Base-by-base conservation (phyloP, 23 tunicate genomes). In the Ciona savignyi region DNA sequence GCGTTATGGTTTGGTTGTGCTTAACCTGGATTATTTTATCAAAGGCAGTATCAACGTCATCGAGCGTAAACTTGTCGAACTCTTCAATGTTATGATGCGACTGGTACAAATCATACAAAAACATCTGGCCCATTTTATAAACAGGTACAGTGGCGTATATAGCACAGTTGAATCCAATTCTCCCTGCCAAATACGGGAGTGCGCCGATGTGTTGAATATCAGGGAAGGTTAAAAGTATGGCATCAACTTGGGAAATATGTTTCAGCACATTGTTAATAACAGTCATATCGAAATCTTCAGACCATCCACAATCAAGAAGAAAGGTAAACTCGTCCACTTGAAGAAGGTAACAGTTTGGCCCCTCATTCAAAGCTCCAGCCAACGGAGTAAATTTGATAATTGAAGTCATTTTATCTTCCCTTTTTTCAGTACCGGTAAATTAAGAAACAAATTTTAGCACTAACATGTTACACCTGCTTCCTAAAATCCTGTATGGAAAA, bases 291-390 rank as follows among this genome's bases (percentile, higher is more conserved):
- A 86, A 83, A 32, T 62, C 62, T 75, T 94, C 99, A 68, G 78
- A 67, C 99, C 99, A 94, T 68, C 99, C 99, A 74, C 99, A 94
- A 64, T 94, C 99, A 3, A 94, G 90, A 1, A 94, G 77, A 78
- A 94, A 83, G 0, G 86, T 94, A 62, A 94, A 94, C 42, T 94
- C 99, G 70, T 94, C 99, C 33, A 94, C 89, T 71, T 91, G 97
- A 32, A 91, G 70, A 27, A 94, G 29, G 66, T 83, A 82, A 66
- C 99, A 87, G 71, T 83, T 74, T 29, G 99, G 99, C 30, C 85
- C 95, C 63, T 94, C 99, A 79, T 94, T 66, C 25, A 70, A 42
- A 19, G 94, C 95, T 23, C 99, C 99, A 72, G 99, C 73, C 25
- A 94, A 66, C 32, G 99, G 89, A 26, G 88, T 83, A 32, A 94